Evolutionary conservation across 2,113 vertebrate species (phyloP).

Genomic region (Macrotus californicus): DNA sequence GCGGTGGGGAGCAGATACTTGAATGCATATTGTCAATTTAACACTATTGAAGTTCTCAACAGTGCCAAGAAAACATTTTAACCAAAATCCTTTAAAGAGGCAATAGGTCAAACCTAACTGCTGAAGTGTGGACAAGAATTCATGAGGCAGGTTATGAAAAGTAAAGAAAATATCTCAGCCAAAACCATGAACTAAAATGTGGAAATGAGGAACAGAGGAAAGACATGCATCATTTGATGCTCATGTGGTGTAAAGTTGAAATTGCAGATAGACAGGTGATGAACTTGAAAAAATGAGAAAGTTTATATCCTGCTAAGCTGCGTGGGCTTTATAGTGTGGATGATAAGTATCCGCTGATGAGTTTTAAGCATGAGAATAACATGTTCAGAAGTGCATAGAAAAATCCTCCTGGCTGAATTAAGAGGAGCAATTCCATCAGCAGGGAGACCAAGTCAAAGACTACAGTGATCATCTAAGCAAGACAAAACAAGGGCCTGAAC

Average conservation of each 20-base stretch:
- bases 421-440: background rate
- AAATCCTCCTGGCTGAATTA: background rate
- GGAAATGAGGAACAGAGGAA: background rate
- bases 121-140: background rate
- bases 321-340: background rate
- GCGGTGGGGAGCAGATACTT: background rate
- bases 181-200: background rate
- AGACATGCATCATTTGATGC: background rate
- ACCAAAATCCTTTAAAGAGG: background rate
- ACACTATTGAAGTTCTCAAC: background rate
- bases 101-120: background rate
- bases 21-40: background rate
- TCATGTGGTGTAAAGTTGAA: background rate
- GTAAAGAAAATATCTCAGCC: background rate
- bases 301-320: rapidly evolving
- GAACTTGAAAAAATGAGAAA: background rate
- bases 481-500: background rate
- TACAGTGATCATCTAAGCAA: background rate
- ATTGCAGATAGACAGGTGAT: background rate
- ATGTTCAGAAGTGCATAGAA: background rate
- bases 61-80: background rate
- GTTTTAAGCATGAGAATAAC: background rate
- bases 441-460: background rate
- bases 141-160: background rate
- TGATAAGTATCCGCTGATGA: background rate